Evolutionary conservation across 2,888 invertebrate genomes (phyloP).

Genomic region (Anticlea derivata): DNA sequence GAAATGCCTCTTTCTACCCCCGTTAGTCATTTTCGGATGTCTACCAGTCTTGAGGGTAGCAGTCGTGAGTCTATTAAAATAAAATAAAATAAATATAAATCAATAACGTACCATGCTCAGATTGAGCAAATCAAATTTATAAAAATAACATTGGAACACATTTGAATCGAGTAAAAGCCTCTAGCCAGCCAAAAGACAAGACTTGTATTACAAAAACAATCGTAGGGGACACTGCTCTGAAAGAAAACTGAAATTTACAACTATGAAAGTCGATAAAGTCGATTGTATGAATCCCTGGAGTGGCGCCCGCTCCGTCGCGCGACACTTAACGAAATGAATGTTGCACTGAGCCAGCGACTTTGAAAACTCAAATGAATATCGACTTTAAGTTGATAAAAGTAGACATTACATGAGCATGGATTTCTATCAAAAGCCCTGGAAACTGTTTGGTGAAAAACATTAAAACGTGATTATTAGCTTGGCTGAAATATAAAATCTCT

Average conservation of each 20-base stretch:
- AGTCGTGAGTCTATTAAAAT: no score
- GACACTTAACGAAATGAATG: conserved; percentile 56
- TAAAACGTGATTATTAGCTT: no score
- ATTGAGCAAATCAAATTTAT: conserved; percentile 1
- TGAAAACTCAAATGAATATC: conserved; percentile 47
- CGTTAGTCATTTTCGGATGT: no score
- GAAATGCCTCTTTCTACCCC: no score
- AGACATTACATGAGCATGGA: not conserved
- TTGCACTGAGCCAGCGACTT: conserved; percentile 44
- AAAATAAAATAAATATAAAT: not conserved
- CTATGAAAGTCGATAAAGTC: conserved; percentile 52
- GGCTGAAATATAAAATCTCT: no score
- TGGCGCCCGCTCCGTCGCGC: conserved; percentile 37
- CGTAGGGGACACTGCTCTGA: conserved; percentile 31
- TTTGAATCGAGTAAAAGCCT: conserved; percentile 10
- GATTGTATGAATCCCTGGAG: conserved; percentile 56
- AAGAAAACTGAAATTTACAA: conserved; percentile 55
- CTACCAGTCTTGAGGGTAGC: no score
- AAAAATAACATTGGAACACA: conserved; percentile 1
- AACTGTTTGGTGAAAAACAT: no score
- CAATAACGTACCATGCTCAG: not conserved
- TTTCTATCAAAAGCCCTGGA: not conserved
- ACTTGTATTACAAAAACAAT: conserved; percentile 33
- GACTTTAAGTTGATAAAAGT: conserved; percentile 7
- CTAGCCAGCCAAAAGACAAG: conserved; percentile 12